A percentile compares a stretch with the other conserved stretches of the same genome.
These are phyloP conservation scores for Listronotus bonariensis DNA, from an alignment of 1,140 invertebrate genomes.

Conservation along the genomic window DNA sequence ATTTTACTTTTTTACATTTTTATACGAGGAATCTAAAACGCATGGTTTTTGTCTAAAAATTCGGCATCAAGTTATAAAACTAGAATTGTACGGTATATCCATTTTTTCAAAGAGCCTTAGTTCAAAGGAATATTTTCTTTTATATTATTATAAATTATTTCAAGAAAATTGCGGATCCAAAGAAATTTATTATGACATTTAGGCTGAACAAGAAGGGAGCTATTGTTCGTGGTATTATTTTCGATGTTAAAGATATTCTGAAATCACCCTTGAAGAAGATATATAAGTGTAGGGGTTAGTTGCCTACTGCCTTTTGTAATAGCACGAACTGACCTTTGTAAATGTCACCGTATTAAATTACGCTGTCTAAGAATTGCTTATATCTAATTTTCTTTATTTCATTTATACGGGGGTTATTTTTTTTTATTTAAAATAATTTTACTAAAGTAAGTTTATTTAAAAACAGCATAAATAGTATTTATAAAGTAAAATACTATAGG, in stretches of 20 bases:
- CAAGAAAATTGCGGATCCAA: constrained; percentile 33
- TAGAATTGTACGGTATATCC: no score
- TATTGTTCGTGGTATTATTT: constrained; percentile 40
- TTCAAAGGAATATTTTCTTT: constrained; percentile 28
- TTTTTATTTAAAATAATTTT: no score
- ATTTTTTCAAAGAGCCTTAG: not conserved
- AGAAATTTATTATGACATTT: constrained; percentile 39
- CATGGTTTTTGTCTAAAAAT: no score
- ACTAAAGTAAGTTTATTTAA: not conserved
- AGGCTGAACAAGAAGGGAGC: constrained; percentile 32
- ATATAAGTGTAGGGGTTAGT: constrained; percentile 45
- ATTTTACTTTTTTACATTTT: no score
- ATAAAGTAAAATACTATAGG: no score
- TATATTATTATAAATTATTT: constrained; percentile 37
- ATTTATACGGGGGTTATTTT: no score
- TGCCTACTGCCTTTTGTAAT: constrained; percentile 45
- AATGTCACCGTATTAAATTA: constrained; percentile 40
- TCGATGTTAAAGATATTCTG: constrained; percentile 41
- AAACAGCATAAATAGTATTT: no score
- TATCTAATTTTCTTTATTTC: constrained; percentile 25
- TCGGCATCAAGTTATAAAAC: no score
- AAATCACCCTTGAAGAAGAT: constrained; percentile 48
- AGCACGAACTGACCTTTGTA: constrained; percentile 43
- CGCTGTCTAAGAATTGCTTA: not conserved
- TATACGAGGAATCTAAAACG: no score